A percentile compares a stretch with the other conserved stretches of the same genome.
These are phyloP conservation scores for Physocephala rufipes DNA, from an alignment of 2,888 invertebrate species.

Conservation along the genomic window DNA sequence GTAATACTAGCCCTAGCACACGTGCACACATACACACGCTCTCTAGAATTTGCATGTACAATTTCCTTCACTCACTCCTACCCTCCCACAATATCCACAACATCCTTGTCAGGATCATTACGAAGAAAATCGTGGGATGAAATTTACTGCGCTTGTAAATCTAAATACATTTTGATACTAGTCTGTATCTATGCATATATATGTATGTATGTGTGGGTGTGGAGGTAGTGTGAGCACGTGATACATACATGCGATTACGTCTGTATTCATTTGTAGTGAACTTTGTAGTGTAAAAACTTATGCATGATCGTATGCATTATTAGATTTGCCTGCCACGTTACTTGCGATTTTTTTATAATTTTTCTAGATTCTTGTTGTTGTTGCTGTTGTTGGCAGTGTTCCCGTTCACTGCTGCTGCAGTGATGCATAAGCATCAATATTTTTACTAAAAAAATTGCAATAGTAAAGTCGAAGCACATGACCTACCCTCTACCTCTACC, in stretches of 20 bases:
- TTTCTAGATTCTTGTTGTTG: background rate
- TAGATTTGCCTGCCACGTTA: constrained; percentile 44
- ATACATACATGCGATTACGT: background rate
- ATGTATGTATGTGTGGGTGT: background rate
- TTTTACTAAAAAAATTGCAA: constrained; percentile 7
- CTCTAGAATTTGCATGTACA: too few relatives aligned
- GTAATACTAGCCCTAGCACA: too few relatives aligned
- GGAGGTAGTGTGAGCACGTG: background rate
- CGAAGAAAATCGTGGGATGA: background rate
- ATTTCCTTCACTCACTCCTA: too few relatives aligned
- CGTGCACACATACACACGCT: too few relatives aligned
- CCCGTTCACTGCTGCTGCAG: background rate
- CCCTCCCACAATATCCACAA: too few relatives aligned
- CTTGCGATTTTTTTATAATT: constrained; percentile 21
- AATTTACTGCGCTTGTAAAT: background rate
- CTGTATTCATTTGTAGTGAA: background rate
- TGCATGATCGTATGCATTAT: constrained; percentile 36
- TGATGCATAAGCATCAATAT: background rate
- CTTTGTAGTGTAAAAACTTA: background rate
- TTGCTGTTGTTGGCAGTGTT: background rate
- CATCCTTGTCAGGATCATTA: background rate
- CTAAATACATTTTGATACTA: too few relatives aligned
- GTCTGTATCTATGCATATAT: background rate
- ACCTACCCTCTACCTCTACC: too few relatives aligned
- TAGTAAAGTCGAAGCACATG: constrained; percentile 5